Evolutionary conservation across 2,113 vertebrate genomes (phyloP).

Genomic region (Dipodomys spectabilis): DNA sequence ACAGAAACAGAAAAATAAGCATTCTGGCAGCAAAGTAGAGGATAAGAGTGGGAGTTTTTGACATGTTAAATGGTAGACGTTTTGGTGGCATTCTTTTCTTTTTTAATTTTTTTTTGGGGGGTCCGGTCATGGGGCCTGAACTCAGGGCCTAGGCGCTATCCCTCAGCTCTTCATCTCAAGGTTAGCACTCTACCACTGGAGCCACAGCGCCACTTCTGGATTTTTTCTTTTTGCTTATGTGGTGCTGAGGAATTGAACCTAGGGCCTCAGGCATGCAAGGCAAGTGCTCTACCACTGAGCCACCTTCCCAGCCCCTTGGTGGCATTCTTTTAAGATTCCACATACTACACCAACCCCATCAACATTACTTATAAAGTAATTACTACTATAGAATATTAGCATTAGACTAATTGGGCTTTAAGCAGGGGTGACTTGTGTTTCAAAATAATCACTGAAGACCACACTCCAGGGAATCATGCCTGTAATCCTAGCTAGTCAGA

Average conservation of each 20-base stretch:
- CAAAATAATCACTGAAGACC: background rate
- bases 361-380: background rate
- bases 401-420: background rate
- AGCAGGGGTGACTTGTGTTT: constrained; percentile 27
- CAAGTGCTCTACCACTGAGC: no score
- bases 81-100: background rate
- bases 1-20: background rate
- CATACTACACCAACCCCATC: background rate
- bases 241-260: no score
- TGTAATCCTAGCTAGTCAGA: no score
- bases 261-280: no score
- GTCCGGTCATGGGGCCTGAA: no score
- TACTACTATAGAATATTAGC: background rate
- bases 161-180: no score
- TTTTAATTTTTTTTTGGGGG: no score
- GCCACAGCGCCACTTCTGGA: no score
- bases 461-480: no score
- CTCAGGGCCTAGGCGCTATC: no score
- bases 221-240: no score
- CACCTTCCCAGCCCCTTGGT: background rate
- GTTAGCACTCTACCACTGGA: no score
- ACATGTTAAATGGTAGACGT: background rate
- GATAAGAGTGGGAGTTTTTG: background rate
- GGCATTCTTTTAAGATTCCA: constrained; percentile 5
- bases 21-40: background rate